Evolutionary conservation across 2,888 invertebrate genomes (phyloP), one percentile per base, ranked within the genome.

Genomic region (Dusona sp.): DNA sequence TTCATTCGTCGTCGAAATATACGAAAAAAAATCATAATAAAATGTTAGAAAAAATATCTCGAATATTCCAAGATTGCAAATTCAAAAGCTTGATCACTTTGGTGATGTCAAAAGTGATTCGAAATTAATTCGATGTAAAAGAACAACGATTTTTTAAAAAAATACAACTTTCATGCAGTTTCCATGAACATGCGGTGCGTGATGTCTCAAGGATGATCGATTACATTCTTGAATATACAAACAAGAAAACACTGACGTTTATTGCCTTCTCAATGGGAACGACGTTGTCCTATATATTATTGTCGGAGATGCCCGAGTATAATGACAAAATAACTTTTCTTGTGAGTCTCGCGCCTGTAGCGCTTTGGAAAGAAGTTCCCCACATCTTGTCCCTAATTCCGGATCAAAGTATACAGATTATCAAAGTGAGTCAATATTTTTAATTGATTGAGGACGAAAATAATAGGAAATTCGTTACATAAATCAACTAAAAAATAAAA

Each of bases 201-300:
- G 99, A 99, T 94, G 92, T 98, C 79, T 98, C 98, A 16, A 97
- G 98, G 0, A 96, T 96, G 90, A 96, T 99, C 84, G 96, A 98
- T 92, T 97, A 97, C 90, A 95, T 96, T 1, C 93, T 96, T 74
- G 93, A 94, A 19, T 90, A 88, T 11, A 96, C 96, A 0, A 94
- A 94, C 1, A 94, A 95, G 83, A 88, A 93, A 2, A 94, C 95
- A 74, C 92, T 97, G 33, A 95, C 96, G 89, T 98, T 98, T 93
- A 95, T 98, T 61, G 98, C 98, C 0, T 98, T 98, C 94, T 98
- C 98, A 0, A 98, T 98, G 96, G 98, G 98, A 0, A 97, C 97
- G 0, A 96, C 97, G 0, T 95, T 96, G 90, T 95, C 96, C 87
- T 96, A 96, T 91, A 96, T 96, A 4, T 94, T 97, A 89, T 95